Conservation (phyloP, 53 echinoderm and acorn worm species). For the Pentamera pediparva region DNA sequence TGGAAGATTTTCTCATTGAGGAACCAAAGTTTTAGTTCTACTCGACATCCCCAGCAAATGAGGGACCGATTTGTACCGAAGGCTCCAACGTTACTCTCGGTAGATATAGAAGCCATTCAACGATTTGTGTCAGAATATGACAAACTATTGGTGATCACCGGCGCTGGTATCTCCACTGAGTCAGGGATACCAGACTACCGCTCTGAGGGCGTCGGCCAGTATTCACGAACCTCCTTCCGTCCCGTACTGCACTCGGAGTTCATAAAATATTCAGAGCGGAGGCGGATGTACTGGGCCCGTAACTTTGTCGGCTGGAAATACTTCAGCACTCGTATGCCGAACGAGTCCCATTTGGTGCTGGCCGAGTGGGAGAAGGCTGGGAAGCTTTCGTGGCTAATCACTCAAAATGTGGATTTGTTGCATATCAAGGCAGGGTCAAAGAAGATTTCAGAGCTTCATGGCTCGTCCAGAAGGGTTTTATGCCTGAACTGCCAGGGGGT, state of each 20-base stretch:
- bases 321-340: slow-evolving; percentile 70
- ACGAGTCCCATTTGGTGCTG: slow-evolving; percentile 52
- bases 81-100: slow-evolving; percentile 38
- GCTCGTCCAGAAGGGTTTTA: slow-evolving; percentile 62
- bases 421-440: slow-evolving; percentile 74
- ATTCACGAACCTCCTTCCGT: slow-evolving; percentile 58
- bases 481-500: slow-evolving; percentile 61
- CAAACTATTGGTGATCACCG: slow-evolving; percentile 72
- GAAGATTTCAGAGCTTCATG: slow-evolving; percentile 74
- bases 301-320: slow-evolving; percentile 84
- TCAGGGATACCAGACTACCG: slow-evolving; percentile 97
- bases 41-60: too few relatives aligned
- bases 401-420: slow-evolving; percentile 89
- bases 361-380: slow-evolving; percentile 74
- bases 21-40: too few relatives aligned
- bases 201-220: slow-evolving; percentile 89
- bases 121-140: slow-evolving; percentile 49
- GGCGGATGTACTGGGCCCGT: slow-evolving; percentile 87
- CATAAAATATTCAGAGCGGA: slow-evolving; percentile 40
- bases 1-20: too few relatives aligned
- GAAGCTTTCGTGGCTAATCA: slow-evolving; percentile 81
- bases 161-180: slow-evolving; percentile 94
- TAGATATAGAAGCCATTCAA: slow-evolving; percentile 55
- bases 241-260: slow-evolving; percentile 82
- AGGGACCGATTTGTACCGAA: slow-evolving; percentile 58